These are phyloP conservation scores for Varecia variegata DNA, from an alignment of 2,797 vertebrate species.

Conservation along the genomic window DNA sequence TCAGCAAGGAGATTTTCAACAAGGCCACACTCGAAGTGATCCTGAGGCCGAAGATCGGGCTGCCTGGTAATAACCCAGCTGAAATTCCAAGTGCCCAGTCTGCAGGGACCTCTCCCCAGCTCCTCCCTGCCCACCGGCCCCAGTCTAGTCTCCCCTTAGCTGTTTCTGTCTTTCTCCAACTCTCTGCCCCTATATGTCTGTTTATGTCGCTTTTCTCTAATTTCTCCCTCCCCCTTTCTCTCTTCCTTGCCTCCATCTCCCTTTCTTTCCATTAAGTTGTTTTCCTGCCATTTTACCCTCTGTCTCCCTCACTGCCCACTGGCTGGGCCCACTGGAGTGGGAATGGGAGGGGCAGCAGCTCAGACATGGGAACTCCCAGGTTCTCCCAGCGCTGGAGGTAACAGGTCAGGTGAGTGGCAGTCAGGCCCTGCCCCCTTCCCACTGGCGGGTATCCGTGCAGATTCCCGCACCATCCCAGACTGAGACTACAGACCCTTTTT, in stretches of 20 bases:
- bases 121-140: background rate
- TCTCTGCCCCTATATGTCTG: background rate
- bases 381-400: background rate
- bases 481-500: background rate
- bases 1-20: constrained; percentile 94
- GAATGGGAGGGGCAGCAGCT: background rate
- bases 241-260: background rate
- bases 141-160: background rate
- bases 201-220: background rate
- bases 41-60: constrained; percentile 91
- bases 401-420: background rate
- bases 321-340: background rate
- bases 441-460: background rate
- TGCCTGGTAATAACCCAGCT: constrained; percentile 83
- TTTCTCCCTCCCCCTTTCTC: background rate
- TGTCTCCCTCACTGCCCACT: background rate
- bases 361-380: background rate
- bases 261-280: background rate
- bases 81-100: no score
- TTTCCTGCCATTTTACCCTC: background rate
- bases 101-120: rapidly evolving
- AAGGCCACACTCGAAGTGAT: constrained; percentile 92
- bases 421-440: background rate
- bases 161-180: background rate
- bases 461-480: background rate